Conservation (phyloP, 2,797 vertebrate genomes). For the Sebastes cheni region DNA sequence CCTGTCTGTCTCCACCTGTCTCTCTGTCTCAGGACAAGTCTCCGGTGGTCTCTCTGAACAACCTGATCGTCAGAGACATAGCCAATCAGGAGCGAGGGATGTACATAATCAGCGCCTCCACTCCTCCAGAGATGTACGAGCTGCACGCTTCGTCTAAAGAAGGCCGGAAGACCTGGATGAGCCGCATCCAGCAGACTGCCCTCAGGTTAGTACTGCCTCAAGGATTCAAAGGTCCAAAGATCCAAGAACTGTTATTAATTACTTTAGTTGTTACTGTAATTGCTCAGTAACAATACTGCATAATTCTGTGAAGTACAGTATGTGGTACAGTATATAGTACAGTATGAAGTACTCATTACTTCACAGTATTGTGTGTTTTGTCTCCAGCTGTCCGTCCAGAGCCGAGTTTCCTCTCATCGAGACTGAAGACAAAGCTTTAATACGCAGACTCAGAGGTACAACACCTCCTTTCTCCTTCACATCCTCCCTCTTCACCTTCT, state of each 20-base stretch:
- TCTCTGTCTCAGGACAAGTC: constrained; percentile 86
- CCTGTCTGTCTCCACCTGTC: not conserved
- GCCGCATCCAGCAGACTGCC: constrained; percentile 87
- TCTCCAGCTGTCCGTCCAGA: constrained; percentile 87
- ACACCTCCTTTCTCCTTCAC: not conserved
- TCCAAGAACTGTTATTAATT: too few species aligned
- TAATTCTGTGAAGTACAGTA: not conserved
- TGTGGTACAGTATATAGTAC: not conserved
- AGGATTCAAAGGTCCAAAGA: too few species aligned
- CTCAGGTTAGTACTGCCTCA: constrained; percentile 67
- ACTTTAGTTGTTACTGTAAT: too few species aligned
- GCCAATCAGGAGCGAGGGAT: constrained; percentile 96
- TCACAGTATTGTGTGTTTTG: not conserved
- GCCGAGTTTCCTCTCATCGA: constrained; percentile 93
- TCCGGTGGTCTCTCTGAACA: constrained; percentile 88
- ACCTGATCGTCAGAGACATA: constrained; percentile 91
- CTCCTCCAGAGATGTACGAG: constrained; percentile 94
- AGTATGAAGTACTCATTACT: not conserved
- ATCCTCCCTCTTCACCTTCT: not conserved
- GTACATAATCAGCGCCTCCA: constrained; percentile 89
- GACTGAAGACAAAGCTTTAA: constrained; percentile 89
- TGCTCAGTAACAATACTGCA: too few species aligned
- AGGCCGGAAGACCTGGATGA: constrained; percentile 90
- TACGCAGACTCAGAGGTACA: constrained; percentile 87
- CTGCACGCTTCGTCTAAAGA: constrained; percentile 89